Percentiles rank a stretch among this genome's conserved stretches.
Evolutionary conservation across 2,888 invertebrate species (phyloP).

Genomic region (Parelbella ahira): DNA sequence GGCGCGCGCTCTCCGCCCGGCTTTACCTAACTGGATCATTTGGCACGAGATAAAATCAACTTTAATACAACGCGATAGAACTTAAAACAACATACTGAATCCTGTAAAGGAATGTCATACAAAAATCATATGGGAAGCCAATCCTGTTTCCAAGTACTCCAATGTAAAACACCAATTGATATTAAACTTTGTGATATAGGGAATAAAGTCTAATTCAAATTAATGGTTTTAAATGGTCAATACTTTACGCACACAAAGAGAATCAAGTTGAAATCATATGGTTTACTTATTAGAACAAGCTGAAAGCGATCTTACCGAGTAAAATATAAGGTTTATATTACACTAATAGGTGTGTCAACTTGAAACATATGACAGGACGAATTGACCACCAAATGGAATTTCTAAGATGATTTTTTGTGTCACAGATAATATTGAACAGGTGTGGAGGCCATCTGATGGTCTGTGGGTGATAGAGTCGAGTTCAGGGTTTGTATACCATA

Average conservation of each 20-base stretch:
- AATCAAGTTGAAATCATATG: slow-evolving; percentile 66
- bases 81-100: slow-evolving; percentile 30
- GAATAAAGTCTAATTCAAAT: slow-evolving; percentile 22
- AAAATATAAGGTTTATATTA: slow-evolving; percentile 23
- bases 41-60: slow-evolving; percentile 36
- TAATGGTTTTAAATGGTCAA: slow-evolving; percentile 33
- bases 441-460: no score
- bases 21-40: slow-evolving; percentile 54
- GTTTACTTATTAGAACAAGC: slow-evolving; percentile 26
- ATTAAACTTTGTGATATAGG: slow-evolving; percentile 9
- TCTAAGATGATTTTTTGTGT: no score
- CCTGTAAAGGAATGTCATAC: slow-evolving; percentile 62
- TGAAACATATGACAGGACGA: not conserved
- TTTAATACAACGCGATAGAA: slow-evolving; percentile 27
- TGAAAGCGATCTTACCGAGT: slow-evolving; percentile 10
- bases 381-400: no score
- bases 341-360: not conserved
- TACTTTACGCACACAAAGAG: slow-evolving; percentile 46
- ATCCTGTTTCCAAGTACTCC: slow-evolving; percentile 65
- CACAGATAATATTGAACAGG: no score
- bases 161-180: slow-evolving; percentile 29
- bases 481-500: no score
- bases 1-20: slow-evolving; percentile 45
- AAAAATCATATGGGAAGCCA: slow-evolving; percentile 73
- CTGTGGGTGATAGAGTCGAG: no score